Evolutionary conservation across 2,113 vertebrate species (phyloP), one percentile per base, ranked within the genome.

Genomic region (Oreochromis niloticus): DNA sequence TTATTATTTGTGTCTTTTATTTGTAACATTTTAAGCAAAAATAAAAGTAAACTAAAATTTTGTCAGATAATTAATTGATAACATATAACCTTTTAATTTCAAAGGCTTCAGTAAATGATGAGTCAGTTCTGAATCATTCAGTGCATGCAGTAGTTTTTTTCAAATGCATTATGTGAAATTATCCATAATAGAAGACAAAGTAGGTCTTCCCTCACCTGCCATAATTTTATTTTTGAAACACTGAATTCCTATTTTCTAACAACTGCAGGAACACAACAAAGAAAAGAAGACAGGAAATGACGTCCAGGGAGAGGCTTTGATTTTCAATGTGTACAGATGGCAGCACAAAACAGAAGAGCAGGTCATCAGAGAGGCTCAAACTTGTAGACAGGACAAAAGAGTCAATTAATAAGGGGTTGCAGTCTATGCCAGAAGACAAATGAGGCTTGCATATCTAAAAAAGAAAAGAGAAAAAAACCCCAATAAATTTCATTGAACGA

Each of bases 241-340:
- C 36, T 43, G 56, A 41, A 68, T 79, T 48, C 41, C 43, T 19
- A 19, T 14, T 79, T 46, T 32, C 50, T 80, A 80, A 83, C 82
- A 52, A 32, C 73, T 78, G n/a, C 30, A n/a, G 17, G 52, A 34
- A 78, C 87, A 68, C 46, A 85, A 43, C 34, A 86, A 89, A 68
- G 55, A 61, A 9, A 5, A 46, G 55, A 78, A 79, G 16, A 79
- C 54, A 84, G 63, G 55, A 63, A 86, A 59, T 2, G 63, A 81
- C 22, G 22, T 50, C n/a, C 39, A 9, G 24, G 36, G 39, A 22
- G 43, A 11, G 36, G 22, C 82, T 84, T 87, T 89, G 71, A 87
- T 87, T 89, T 90, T 61, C 66, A 85, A 6, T 83, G 84, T 88
- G 83, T 90, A 85, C 68, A 88, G 90, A 92, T 90, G 88, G 89